Percentiles rank a stretch among this genome's conserved stretches.
Evolutionary conservation across 2,888 invertebrate species (phyloP).

Genomic region (Melipona bicolor): DNA sequence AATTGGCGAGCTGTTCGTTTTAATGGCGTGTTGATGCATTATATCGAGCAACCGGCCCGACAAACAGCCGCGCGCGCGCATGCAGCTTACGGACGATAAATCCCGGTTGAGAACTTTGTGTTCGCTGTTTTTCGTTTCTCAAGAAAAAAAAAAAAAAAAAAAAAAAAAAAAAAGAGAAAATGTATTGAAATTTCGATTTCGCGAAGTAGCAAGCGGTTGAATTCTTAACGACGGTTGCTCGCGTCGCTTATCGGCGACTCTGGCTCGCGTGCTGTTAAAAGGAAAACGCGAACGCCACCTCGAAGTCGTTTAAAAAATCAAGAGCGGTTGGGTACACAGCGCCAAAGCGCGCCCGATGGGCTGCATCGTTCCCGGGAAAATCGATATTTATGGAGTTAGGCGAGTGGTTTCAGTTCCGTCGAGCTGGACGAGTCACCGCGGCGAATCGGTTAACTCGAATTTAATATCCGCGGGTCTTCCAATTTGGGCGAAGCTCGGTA

Average conservation of each 20-base stretch:
- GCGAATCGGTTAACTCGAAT: constrained; percentile 43
- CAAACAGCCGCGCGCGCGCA: not conserved
- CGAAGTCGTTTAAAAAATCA: not conserved
- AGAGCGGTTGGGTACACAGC: too few species aligned
- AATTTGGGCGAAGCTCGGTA: constrained; percentile 12
- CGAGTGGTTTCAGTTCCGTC: constrained; percentile 24
- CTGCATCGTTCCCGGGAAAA: constrained; percentile 6
- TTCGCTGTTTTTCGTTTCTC: too few species aligned
- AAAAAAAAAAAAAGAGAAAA: too few species aligned
- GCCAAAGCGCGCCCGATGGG: too few species aligned
- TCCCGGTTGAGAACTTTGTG: too few species aligned
- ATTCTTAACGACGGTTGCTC: not conserved
- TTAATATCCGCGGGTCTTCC: constrained; percentile 46
- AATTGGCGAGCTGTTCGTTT: constrained; percentile 16
- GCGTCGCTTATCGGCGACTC: not conserved
- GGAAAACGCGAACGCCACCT: not conserved
- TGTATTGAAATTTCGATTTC: not conserved
- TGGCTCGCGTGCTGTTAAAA: not conserved
- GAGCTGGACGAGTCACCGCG: constrained; percentile 9
- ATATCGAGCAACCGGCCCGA: not conserved
- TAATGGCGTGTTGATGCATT: constrained; percentile 31
- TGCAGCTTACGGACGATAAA: not conserved
- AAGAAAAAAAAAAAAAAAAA: too few species aligned
- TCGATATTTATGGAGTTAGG: constrained; percentile 41
- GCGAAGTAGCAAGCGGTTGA: not conserved